Conservation (phyloP, 2,888 invertebrate species). For the Mesoligia furuncula region DNA sequence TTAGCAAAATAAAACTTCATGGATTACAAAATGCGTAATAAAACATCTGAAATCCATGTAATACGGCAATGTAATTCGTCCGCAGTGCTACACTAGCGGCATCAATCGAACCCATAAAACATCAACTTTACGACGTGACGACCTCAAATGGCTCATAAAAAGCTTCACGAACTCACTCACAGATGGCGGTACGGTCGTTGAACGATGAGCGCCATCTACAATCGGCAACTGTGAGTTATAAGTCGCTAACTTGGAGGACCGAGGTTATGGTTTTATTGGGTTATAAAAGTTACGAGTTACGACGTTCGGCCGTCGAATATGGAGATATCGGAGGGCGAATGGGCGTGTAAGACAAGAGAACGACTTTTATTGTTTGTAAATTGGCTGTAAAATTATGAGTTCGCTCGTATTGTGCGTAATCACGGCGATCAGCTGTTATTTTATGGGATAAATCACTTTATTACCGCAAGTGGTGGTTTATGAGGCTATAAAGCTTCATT, state of each 20-base stretch:
- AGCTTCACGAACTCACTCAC: slow-evolving; percentile 81
- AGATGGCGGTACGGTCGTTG: slow-evolving; percentile 84
- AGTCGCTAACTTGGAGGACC: slow-evolving; percentile 71
- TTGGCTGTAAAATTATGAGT: slow-evolving; percentile 91
- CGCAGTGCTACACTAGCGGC: slow-evolving; percentile 86
- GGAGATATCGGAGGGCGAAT: slow-evolving; percentile 89
- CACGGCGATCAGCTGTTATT: slow-evolving; percentile 88
- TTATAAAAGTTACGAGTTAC: slow-evolving; percentile 89
- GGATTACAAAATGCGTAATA: slow-evolving; percentile 21
- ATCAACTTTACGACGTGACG: slow-evolving; percentile 87
- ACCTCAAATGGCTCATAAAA: slow-evolving; percentile 87
- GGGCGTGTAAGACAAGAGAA: slow-evolving; percentile 88
- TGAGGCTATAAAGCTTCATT: slow-evolving; percentile 81
- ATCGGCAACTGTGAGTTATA: slow-evolving; percentile 72
- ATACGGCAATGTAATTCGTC: slow-evolving; percentile 55
- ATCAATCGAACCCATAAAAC: slow-evolving; percentile 85
- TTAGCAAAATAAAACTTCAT: neutral
- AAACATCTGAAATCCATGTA: slow-evolving; percentile 20
- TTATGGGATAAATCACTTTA: slow-evolving; percentile 88
- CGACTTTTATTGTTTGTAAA: slow-evolving; percentile 91
- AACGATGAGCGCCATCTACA: slow-evolving; percentile 84
- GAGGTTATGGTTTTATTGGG: slow-evolving; percentile 88
- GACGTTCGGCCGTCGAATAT: slow-evolving; percentile 85
- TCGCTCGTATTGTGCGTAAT: slow-evolving; percentile 88
- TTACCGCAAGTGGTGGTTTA: slow-evolving; percentile 84